Percentiles rank a stretch among this genome's conserved stretches.
Conservation (phyloP, 1,140 invertebrate genomes). For the Drosophila eugracilis region DNA sequence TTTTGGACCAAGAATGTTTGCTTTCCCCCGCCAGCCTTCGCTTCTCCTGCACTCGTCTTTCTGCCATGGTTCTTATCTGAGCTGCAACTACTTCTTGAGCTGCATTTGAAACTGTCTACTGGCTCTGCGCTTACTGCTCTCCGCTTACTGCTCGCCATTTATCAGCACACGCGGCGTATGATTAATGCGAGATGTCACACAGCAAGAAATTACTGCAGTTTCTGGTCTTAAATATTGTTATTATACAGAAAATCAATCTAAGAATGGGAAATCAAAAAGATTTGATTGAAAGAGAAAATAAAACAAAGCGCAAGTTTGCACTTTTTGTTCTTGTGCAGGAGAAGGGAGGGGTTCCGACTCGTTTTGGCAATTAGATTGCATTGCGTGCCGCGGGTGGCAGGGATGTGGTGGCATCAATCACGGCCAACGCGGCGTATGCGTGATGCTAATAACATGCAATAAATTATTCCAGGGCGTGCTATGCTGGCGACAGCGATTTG, state of each 20-base stretch:
- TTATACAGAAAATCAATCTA: not conserved
- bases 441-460: slow-evolving; percentile 60
- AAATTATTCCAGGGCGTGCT: slow-evolving; percentile 48
- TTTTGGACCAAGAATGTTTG: slow-evolving; percentile 40
- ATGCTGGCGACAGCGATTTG: slow-evolving; percentile 37
- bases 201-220: not conserved
- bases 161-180: slow-evolving; percentile 61
- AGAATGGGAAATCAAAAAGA: no score
- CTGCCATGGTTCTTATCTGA: not conserved
- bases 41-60: not conserved
- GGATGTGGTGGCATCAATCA: slow-evolving; percentile 58
- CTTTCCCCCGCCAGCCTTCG: not conserved
- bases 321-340: not conserved
- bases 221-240: not conserved
- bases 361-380: slow-evolving; percentile 40
- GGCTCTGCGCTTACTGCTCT: no score
- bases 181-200: slow-evolving; percentile 43
- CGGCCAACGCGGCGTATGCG: slow-evolving; percentile 40
- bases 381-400: not conserved
- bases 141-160: slow-evolving; percentile 56
- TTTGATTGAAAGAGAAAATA: no score
- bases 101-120: slow-evolving; percentile 28
- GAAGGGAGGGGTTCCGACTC: slow-evolving; percentile 4
- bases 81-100: slow-evolving; percentile 19
- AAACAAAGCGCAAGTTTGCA: no score